A percentile compares a stretch with the other conserved stretches of the same genome.
phyloP scores from a whole-genome alignment of 2,888 invertebrate genomes.

The Pecten maximus region DNA sequence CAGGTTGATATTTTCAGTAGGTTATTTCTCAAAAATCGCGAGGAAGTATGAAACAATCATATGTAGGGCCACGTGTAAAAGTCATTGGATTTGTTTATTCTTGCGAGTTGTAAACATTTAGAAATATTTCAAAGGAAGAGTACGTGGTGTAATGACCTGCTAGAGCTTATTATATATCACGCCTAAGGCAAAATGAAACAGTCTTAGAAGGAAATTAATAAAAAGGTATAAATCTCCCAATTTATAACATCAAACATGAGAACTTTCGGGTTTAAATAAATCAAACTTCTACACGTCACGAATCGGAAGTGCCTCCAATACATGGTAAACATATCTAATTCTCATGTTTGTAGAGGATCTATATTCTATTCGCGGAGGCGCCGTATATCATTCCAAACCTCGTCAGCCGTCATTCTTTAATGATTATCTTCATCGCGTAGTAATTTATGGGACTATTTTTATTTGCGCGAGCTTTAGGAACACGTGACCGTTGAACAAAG shows the following conservation, averaged over 20 bases:
- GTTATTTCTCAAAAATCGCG: too few species aligned
- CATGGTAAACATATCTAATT: constrained; percentile 10
- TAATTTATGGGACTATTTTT: constrained; percentile 33
- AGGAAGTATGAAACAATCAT: too few species aligned
- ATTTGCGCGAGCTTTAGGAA: constrained; percentile 20
- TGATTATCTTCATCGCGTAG: constrained; percentile 23
- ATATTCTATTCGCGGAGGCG: constrained; percentile 20
- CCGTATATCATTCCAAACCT: constrained; percentile 15
- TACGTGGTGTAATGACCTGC: not conserved
- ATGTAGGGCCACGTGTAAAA: too few species aligned
- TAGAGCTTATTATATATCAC: not conserved
- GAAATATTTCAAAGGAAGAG: not conserved
- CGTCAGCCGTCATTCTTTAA: constrained; percentile 19
- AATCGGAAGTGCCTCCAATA: not conserved
- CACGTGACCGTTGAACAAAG: constrained; percentile 29
- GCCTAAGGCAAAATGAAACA: not conserved
- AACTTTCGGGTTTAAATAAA: constrained; percentile 23
- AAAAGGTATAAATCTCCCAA: constrained; percentile 1
- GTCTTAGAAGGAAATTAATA: constrained; percentile 27
- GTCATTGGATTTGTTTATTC: not conserved
- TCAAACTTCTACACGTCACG: not conserved
- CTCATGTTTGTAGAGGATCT: constrained; percentile 15
- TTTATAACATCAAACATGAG: constrained; percentile 26
- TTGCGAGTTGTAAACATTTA: not conserved
- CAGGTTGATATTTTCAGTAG: too few species aligned